phyloP scores from a whole-genome alignment of 92 coral and sea anemone genomes.

The Scolanthus callimorphus region DNA sequence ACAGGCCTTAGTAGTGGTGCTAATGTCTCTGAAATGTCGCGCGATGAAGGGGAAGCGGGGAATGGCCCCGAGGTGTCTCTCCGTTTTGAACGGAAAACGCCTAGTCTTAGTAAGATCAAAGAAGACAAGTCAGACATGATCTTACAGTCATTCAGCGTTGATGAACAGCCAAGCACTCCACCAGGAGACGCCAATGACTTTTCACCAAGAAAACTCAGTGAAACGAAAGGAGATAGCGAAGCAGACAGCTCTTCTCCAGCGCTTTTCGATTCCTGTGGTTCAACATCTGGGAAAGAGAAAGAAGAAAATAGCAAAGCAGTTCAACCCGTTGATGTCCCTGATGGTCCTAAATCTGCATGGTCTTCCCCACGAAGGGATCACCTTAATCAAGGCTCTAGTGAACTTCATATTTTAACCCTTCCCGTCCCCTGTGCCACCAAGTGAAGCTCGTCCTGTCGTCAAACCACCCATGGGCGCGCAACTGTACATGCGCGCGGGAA shows the following conservation, averaged over 20 bases:
- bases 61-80: too few species aligned
- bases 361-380: slow-evolving; percentile 14
- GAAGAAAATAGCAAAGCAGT: not conserved
- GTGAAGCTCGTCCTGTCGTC: slow-evolving; percentile 38
- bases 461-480: slow-evolving; percentile 56
- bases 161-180: not conserved
- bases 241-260: not conserved
- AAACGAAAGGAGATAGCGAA: not conserved
- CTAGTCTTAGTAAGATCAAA: too few species aligned
- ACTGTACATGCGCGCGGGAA: slow-evolving; percentile 12
- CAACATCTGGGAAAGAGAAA: not conserved
- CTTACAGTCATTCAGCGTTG: slow-evolving; percentile 8
- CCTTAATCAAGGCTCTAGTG: not conserved
- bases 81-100: too few species aligned
- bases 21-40: not conserved
- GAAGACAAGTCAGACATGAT: too few species aligned
- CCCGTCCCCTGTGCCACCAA: slow-evolving; percentile 88
- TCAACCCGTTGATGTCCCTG: not conserved
- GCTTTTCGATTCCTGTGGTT: not conserved
- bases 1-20: too few species aligned
- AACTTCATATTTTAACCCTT: slow-evolving; percentile 66
- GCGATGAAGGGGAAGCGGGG: not conserved
- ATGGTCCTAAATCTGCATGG: slow-evolving; percentile 46
- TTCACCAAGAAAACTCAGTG: not conserved
- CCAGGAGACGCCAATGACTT: not conserved